Conservation (phyloP, 2,888 invertebrate species). For the Caenorhabditis sp. region DNA sequence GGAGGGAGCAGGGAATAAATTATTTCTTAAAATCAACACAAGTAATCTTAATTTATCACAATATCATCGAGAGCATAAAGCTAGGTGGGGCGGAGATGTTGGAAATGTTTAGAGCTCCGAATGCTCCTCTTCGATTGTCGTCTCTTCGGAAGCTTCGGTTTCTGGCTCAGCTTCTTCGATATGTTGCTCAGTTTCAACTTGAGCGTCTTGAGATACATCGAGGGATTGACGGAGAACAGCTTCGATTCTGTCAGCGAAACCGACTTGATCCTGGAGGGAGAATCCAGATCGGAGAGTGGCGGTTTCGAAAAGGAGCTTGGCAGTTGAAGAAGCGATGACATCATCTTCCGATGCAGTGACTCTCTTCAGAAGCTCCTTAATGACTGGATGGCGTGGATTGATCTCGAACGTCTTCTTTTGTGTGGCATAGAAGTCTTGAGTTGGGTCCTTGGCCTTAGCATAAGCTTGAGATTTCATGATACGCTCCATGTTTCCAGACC, state of each 20-base stretch:
- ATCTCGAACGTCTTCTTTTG: constrained; percentile 98
- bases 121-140: constrained; percentile 79
- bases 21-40: constrained; percentile 19
- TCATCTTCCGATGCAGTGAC: constrained; percentile 90
- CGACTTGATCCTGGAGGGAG: constrained; percentile 89
- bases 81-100: constrained; percentile 18
- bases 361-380: constrained; percentile 92
- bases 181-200: constrained; percentile 84
- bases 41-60: constrained; percentile 42
- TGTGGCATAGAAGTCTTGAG: constrained; percentile 88
- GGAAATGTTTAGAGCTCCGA: constrained; percentile 76
- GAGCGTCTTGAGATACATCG: constrained; percentile 83
- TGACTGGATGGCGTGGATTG: constrained; percentile 96
- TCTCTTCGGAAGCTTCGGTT: constrained; percentile 74
- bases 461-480: constrained; percentile 93
- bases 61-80: constrained; percentile 51
- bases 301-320: constrained; percentile 92
- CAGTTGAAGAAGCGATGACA: constrained; percentile 90
- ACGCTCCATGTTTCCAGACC: constrained; percentile 99
- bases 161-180: constrained; percentile 86
- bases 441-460: constrained; percentile 94
- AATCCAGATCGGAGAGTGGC: constrained; percentile 96
- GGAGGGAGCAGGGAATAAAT: constrained; percentile 14
- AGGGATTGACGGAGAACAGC: constrained; percentile 88
- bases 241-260: constrained; percentile 94